These are phyloP conservation scores for Sialis fuliginosa DNA, from an alignment of 2,888 invertebrate species.

Conservation along the genomic window DNA sequence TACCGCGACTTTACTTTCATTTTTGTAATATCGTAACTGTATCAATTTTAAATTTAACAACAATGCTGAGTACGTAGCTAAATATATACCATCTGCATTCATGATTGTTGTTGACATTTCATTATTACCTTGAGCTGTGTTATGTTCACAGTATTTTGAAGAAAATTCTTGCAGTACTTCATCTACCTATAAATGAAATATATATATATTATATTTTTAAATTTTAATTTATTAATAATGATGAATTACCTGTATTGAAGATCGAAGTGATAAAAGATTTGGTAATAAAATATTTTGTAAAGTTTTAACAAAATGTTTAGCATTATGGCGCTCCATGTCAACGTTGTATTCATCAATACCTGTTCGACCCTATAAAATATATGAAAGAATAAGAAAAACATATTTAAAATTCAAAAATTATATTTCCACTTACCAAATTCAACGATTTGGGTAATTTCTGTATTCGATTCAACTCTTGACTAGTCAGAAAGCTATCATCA, in stretches of 20 bases:
- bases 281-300: slow-evolving; percentile 58
- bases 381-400: not conserved
- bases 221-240: not conserved
- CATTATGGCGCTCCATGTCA: slow-evolving; percentile 74
- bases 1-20: slow-evolving; percentile 26
- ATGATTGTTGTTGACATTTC: slow-evolving; percentile 57
- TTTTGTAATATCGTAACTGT: slow-evolving; percentile 53
- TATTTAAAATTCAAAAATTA: not conserved
- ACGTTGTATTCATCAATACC: slow-evolving; percentile 48
- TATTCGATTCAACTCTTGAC: slow-evolving; percentile 27
- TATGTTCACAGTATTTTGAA: slow-evolving; percentile 77
- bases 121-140: slow-evolving; percentile 39
- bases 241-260: slow-evolving; percentile 51
- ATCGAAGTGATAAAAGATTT: slow-evolving; percentile 52
- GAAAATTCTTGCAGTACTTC: slow-evolving; percentile 84
- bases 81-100: slow-evolving; percentile 89
- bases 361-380: slow-evolving; percentile 20
- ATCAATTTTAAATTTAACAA: slow-evolving; percentile 66
- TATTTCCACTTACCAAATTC: slow-evolving; percentile 24
- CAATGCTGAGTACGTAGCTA: slow-evolving; percentile 75
- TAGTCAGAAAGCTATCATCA: slow-evolving; percentile 46
- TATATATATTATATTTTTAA: not conserved
- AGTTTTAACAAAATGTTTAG: slow-evolving; percentile 64
- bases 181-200: slow-evolving; percentile 44
- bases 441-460: slow-evolving; percentile 37